Percentiles rank a stretch among this genome's conserved stretches.
phyloP scores from a whole-genome alignment of 2,113 vertebrate genomes.

The Sardina pilchardus region DNA sequence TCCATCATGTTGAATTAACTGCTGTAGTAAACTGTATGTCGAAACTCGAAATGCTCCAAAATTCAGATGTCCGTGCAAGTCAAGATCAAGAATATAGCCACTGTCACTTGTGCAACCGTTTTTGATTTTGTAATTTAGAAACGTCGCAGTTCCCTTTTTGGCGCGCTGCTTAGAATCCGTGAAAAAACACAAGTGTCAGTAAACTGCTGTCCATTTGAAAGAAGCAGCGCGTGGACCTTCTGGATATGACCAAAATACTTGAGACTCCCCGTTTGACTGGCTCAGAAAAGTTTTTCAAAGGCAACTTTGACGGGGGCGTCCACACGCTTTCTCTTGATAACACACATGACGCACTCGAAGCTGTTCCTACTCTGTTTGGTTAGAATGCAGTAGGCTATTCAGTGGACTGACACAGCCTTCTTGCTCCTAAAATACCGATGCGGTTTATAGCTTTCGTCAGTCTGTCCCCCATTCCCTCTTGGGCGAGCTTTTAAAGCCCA shows the following conservation, averaged over 20 bases:
- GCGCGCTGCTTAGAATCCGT: neutral
- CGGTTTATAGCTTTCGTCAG: neutral
- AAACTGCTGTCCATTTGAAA: neutral
- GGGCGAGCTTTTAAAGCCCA: constrained; percentile 74
- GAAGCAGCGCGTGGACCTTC: neutral
- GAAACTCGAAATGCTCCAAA: neutral
- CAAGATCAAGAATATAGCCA: neutral
- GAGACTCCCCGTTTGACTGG: neutral
- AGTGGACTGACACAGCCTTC: neutral
- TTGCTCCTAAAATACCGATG: constrained; percentile 6
- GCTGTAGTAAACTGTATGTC: neutral
- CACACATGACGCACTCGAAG: constrained; percentile 10
- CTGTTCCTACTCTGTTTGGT: neutral
- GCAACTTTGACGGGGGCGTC: neutral
- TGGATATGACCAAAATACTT: neutral
- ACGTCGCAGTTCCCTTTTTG: neutral
- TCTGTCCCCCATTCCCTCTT: neutral
- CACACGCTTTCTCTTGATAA: constrained; percentile 8
- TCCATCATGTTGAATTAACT: constrained; percentile 60
- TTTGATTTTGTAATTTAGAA: neutral
- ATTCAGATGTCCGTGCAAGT: neutral
- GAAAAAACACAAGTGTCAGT: neutral
- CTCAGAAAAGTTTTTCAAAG: neutral
- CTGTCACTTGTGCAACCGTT: neutral
- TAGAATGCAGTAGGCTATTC: neutral